Evolutionary conservation across 2,888 invertebrate genomes (phyloP).

Genomic region (Pegoplata infirma): DNA sequence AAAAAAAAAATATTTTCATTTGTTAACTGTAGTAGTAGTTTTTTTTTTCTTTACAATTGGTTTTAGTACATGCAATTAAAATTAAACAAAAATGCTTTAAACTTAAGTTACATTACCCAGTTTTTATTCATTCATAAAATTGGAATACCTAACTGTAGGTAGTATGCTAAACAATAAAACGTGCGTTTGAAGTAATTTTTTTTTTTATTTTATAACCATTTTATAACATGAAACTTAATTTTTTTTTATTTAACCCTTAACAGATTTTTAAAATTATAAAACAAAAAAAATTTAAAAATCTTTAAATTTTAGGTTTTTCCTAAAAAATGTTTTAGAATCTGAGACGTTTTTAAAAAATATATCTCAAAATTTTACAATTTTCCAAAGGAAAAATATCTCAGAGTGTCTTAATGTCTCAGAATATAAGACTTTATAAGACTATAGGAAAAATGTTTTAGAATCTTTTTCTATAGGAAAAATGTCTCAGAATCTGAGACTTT

Average conservation of each 20-base stretch:
- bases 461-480: too few species aligned
- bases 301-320: too few species aligned
- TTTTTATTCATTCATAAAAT: conserved; percentile 29
- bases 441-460: too few species aligned
- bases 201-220: conserved; percentile 15
- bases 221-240: conserved; percentile 10
- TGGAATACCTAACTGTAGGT: background rate
- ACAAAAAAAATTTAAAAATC: too few species aligned
- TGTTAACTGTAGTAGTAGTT: background rate
- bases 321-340: too few species aligned
- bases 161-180: conserved; percentile 9
- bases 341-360: too few species aligned
- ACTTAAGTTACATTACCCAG: background rate
- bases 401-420: too few species aligned
- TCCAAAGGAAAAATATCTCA: too few species aligned
- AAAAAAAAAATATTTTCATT: conserved; percentile 14
- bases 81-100: background rate
- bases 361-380: too few species aligned
- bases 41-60: conserved; percentile 9
- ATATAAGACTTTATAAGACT: too few species aligned
- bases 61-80: conserved; percentile 47
- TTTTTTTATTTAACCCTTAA: conserved; percentile 3
- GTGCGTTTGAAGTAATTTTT: conserved; percentile 41
- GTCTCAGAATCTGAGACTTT: too few species aligned
- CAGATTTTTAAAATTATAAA: too few species aligned